A percentile compares a stretch with the other conserved stretches of the same genome.
Evolutionary conservation across 2,888 invertebrate genomes (phyloP).

Genomic region (Netelia melanura): DNA sequence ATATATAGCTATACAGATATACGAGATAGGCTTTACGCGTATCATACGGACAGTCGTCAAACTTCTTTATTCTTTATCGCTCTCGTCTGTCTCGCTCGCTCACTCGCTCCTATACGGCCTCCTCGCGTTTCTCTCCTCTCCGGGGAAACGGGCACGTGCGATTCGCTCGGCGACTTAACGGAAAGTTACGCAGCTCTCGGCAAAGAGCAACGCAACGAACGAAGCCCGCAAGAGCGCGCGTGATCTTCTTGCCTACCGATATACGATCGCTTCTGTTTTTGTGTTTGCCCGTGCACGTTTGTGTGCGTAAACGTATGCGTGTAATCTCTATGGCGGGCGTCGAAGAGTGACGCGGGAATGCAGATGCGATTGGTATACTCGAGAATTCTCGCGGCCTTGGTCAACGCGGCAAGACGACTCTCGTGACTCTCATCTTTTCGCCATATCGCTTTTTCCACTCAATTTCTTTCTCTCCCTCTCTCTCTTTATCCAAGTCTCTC

Average conservation of each 20-base stretch:
- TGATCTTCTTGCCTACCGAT: constrained; percentile 58
- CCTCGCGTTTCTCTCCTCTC: constrained; percentile 19
- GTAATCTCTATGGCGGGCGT: constrained; percentile 2
- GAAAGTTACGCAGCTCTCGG: constrained; percentile 61
- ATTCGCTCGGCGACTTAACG: constrained; percentile 62
- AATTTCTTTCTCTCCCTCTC: constrained; percentile 30
- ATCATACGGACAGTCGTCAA: constrained; percentile 43
- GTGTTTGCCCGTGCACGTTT: neutral
- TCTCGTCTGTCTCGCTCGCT: constrained; percentile 12
- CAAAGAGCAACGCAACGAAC: constrained; percentile 31
- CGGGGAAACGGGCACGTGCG: constrained; percentile 62
- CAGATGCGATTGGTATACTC: constrained; percentile 64
- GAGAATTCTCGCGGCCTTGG: constrained; percentile 60
- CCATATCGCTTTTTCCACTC: constrained; percentile 19
- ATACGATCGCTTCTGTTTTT: constrained; percentile 47
- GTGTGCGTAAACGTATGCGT: neutral
- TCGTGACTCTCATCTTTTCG: constrained; percentile 39
- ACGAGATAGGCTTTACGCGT: constrained; percentile 18
- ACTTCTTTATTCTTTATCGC: constrained; percentile 56
- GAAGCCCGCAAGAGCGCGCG: neutral
- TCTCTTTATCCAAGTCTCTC: constrained; percentile 28
- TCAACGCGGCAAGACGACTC: constrained; percentile 55
- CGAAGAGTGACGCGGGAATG: constrained; percentile 62
- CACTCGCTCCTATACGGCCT: constrained; percentile 18
- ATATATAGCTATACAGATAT: neutral